Percentiles rank a stretch among this genome's conserved stretches.
Conservation (phyloP, 2,888 invertebrate species). For the Tolmerus cingulatus region DNA sequence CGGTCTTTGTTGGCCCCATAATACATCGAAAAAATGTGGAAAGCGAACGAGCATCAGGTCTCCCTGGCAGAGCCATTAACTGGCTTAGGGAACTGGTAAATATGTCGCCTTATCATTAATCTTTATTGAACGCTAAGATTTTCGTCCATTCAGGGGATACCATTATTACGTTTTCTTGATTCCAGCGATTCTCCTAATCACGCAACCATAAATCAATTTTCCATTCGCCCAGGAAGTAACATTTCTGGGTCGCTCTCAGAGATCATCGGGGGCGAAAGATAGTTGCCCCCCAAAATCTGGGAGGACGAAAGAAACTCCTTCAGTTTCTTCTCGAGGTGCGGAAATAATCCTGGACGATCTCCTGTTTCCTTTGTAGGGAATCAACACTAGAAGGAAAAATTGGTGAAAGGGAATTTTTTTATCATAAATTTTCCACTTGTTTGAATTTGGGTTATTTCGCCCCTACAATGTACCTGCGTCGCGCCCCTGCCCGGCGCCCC, state of each 20-base stretch:
- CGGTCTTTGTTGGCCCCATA: neutral
- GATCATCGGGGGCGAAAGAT: slow-evolving; percentile 8
- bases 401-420: slow-evolving; percentile 39
- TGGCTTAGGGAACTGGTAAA: slow-evolving; percentile 1
- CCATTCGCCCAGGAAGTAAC: slow-evolving; percentile 11
- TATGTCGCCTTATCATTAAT: slow-evolving; percentile 37
- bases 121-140: slow-evolving; percentile 24
- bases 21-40: neutral
- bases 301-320: slow-evolving; percentile 9
- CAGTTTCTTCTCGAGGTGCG: slow-evolving; percentile 27
- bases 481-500: neutral
- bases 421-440: slow-evolving; percentile 48
- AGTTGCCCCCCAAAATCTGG: neutral
- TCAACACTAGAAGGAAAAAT: slow-evolving; percentile 36
- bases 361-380: slow-evolving; percentile 33
- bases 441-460: slow-evolving; percentile 41
- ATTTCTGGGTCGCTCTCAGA: neutral
- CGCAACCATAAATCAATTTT: slow-evolving; percentile 43
- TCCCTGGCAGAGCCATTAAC: neutral
- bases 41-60: neutral
- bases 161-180: slow-evolving; percentile 29
- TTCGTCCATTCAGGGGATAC: slow-evolving; percentile 10
- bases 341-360: slow-evolving; percentile 29
- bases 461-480: slow-evolving; percentile 2
- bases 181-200: slow-evolving; percentile 17